Evolutionary conservation across 2,888 invertebrate species (phyloP).

Genomic region (Notodonta ziczac): DNA sequence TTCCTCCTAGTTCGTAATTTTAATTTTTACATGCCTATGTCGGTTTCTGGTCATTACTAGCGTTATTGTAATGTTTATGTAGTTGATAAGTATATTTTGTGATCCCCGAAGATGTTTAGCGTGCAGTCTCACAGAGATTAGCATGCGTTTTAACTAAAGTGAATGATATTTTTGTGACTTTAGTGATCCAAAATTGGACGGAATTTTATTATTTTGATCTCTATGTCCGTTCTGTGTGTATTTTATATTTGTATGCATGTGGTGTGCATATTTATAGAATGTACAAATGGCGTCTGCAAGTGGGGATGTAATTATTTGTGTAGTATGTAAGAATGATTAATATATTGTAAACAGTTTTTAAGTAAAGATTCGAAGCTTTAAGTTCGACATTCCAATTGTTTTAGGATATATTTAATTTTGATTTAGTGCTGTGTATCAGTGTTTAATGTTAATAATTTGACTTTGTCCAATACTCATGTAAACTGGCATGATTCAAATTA

Average conservation of each 20-base stretch:
- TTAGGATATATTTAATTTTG: constrained; percentile 37
- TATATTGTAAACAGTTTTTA: constrained; percentile 3
- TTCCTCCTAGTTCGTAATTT: constrained; percentile 24
- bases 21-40: constrained; percentile 19
- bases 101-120: constrained; percentile 13
- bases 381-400: constrained; percentile 50
- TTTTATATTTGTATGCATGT: neutral
- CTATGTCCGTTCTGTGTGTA: neutral
- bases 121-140: neutral
- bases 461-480: constrained; percentile 62
- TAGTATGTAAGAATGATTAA: constrained; percentile 29
- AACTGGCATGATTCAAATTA: constrained; percentile 53
- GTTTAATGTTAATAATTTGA: constrained; percentile 31
- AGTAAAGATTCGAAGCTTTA: constrained; percentile 31
- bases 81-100: constrained; percentile 9
- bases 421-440: constrained; percentile 21
- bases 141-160: neutral
- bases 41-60: constrained; percentile 36
- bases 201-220: no score
- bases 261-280: neutral
- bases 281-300: constrained; percentile 8
- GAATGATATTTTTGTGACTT: no score
- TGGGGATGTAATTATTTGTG: constrained; percentile 22
- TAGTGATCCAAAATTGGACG: no score
- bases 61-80: constrained; percentile 16